Percentiles rank a stretch among this genome's conserved stretches.
These are phyloP conservation scores for Neuroscelio doddi DNA, from an alignment of 2,888 invertebrate species.

Conservation along the genomic window DNA sequence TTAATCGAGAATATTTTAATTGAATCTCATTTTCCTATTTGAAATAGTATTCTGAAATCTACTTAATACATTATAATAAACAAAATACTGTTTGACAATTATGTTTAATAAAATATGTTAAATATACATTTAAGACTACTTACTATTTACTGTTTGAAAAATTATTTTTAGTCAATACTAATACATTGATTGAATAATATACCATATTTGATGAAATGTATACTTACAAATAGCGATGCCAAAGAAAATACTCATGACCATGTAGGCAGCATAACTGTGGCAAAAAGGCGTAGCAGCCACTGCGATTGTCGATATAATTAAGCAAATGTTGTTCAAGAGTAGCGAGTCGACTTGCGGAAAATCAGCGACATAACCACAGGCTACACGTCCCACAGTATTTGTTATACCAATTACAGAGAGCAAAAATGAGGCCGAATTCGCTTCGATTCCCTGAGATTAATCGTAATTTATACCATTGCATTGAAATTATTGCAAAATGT, in stretches of 20 bases:
- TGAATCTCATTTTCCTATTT: too few relatives aligned
- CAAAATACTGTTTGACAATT: background rate
- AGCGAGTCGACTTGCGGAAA: slow-evolving; percentile 94
- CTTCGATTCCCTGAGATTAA: slow-evolving; percentile 79
- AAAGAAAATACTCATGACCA: slow-evolving; percentile 89
- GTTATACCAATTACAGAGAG: slow-evolving; percentile 92
- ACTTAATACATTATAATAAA: too few relatives aligned
- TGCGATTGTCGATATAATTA: slow-evolving; percentile 90
- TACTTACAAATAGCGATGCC: slow-evolving; percentile 92
- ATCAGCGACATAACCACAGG: slow-evolving; percentile 92
- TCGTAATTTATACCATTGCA: too few relatives aligned
- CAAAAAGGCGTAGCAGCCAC: slow-evolving; percentile 91
- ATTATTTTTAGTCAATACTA: too few relatives aligned
- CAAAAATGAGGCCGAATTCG: slow-evolving; percentile 82
- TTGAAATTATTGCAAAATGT: too few relatives aligned
- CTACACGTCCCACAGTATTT: slow-evolving; percentile 93
- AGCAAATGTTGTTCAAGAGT: slow-evolving; percentile 92
- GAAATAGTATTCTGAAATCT: too few relatives aligned
- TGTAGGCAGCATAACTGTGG: slow-evolving; percentile 81
- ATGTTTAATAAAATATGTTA: background rate
- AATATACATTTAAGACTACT: background rate
- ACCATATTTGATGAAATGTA: too few relatives aligned
- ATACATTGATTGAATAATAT: too few relatives aligned
- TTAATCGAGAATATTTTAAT: too few relatives aligned
- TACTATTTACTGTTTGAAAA: too few relatives aligned